These are phyloP conservation scores for Sitta carolinensis DNA, from an alignment of 2,797 vertebrate species.

Conservation along the genomic window DNA sequence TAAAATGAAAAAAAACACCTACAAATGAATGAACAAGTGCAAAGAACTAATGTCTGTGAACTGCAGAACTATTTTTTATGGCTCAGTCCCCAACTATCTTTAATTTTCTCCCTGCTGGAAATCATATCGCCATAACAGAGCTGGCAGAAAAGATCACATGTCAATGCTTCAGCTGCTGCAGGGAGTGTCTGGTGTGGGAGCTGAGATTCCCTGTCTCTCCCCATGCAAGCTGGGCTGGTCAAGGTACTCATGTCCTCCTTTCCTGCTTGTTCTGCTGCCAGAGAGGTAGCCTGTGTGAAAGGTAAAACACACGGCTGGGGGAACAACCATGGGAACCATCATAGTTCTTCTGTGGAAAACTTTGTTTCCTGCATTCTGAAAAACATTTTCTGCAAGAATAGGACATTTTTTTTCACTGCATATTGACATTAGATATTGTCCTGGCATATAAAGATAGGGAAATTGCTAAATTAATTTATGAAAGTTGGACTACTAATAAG, in stretches of 20 bases:
- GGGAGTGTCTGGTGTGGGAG: background rate
- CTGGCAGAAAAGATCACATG: background rate
- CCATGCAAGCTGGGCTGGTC: background rate
- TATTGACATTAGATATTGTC: background rate
- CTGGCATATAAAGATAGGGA: background rate
- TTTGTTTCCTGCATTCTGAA: background rate
- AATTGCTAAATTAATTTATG: background rate
- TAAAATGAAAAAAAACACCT: background rate
- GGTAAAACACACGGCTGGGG: background rate
- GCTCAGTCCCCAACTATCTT: background rate
- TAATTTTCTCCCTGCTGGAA: conserved; percentile 25
- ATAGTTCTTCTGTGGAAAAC: background rate
- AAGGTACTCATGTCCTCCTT: background rate
- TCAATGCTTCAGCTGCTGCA: background rate
- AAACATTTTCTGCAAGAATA: background rate
- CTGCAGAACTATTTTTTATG: background rate
- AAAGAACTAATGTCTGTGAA: background rate
- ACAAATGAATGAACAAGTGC: background rate
- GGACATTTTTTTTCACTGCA: background rate
- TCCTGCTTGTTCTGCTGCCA: background rate
- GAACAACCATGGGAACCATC: background rate
- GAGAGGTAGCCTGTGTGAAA: background rate
- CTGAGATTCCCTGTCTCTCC: background rate
- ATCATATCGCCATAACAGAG: background rate
- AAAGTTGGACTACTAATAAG: background rate